Conservation (phyloP, 2,888 invertebrate species). For the Conistra vaccinii region DNA sequence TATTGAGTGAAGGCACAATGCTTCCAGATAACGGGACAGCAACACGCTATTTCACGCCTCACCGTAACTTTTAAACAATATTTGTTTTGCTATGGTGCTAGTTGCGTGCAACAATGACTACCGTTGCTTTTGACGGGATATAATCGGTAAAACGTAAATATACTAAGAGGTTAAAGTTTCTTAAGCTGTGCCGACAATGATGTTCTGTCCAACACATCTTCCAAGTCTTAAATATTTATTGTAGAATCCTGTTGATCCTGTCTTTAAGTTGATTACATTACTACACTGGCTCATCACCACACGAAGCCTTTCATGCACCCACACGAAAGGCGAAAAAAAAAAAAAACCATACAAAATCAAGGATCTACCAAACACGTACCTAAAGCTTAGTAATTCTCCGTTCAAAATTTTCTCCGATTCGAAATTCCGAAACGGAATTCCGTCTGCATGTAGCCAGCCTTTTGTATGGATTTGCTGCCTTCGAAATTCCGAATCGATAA, state of each 20-base stretch:
- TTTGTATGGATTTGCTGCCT: no score
- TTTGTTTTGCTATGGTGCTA: conserved; percentile 54
- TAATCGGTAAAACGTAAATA: conserved; percentile 32
- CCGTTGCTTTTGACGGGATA: conserved; percentile 45
- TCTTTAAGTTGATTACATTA: background rate
- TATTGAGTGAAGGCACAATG: conserved; percentile 53
- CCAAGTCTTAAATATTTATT: background rate
- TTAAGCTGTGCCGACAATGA: conserved; percentile 10
- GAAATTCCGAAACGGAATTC: no score
- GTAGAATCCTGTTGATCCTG: background rate
- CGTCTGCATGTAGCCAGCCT: no score
- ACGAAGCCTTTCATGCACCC: background rate
- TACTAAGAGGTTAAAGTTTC: conserved; percentile 6
- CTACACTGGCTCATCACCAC: background rate
- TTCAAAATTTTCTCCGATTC: no score
- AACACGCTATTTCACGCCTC: conserved; percentile 59
- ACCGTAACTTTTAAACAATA: conserved; percentile 53
- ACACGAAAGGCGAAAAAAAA: no score
- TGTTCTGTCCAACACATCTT: background rate
- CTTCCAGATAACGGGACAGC: conserved; percentile 48
- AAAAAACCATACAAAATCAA: no score
- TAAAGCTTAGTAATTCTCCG: no score
- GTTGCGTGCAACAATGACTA: conserved; percentile 55
- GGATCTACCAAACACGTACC: no score
- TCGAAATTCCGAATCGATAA: no score